Conservation (phyloP, 2,113 vertebrate genomes). For the Oxyura jamaicensis region DNA sequence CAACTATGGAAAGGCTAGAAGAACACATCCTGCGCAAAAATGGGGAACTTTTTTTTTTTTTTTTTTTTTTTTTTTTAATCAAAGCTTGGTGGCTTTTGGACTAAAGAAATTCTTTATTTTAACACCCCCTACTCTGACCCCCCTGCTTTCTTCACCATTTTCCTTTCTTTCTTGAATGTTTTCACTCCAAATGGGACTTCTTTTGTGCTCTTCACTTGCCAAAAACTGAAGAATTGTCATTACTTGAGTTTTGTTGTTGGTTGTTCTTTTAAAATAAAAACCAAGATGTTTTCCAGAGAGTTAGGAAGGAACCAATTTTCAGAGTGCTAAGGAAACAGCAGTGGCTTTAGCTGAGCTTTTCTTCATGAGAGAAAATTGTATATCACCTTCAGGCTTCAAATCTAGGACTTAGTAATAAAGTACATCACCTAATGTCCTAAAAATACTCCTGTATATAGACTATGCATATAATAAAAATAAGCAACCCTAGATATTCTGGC, state of each 20-base stretch:
- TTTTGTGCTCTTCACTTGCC: neutral
- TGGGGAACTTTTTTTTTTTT: neutral
- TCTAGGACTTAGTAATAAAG: neutral
- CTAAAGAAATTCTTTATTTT: neutral
- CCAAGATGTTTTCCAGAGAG: neutral
- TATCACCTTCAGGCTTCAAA: neutral
- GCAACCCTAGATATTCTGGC: neutral
- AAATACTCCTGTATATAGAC: neutral
- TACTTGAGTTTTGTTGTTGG: neutral
- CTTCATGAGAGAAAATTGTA: neutral
- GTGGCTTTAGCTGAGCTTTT: neutral
- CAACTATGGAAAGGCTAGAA: neutral
- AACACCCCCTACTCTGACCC: neutral
- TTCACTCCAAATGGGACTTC: neutral
- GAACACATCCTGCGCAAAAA: neutral
- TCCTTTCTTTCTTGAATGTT: neutral
- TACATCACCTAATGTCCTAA: neutral
- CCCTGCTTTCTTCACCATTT: neutral
- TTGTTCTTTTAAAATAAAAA: neutral
- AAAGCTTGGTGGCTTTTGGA: neutral
- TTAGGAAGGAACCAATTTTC: neutral
- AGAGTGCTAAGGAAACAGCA: neutral
- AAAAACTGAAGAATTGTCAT: neutral
- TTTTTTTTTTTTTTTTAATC: neutral
- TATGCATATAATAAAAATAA: neutral